Base-by-base conservation (phyloP, 2,888 invertebrate genomes). In the Lepas anatifera region DNA sequence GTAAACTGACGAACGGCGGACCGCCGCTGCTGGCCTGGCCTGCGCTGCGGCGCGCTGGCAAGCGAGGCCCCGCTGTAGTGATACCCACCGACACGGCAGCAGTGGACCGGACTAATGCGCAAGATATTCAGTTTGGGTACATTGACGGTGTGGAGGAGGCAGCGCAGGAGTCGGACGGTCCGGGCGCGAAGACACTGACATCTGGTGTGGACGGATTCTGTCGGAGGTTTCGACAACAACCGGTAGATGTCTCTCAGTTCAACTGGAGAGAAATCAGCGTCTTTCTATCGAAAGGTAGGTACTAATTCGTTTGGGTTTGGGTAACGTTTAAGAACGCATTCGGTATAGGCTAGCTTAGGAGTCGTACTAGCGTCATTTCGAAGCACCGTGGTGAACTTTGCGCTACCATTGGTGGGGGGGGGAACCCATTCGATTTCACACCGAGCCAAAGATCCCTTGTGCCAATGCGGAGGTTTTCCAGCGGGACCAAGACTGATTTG, bases 171-270 rank as follows among this genome's bases (percentile, higher is more conserved):
- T 29, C 52, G 52, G 13, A n/a, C 48, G 18, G 46, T 4, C 25
- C 50, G 7, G 52, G 27, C 48, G 22, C 29, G 16, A 52, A 52
- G 32, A 10, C 52, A 18, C 29, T 32, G 52, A 29, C 52, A 32
- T 18, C 52, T 32, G 52, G 52, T 18, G 52, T 52, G 29, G 52
- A 52, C 52, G 32, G 29, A 16, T 52, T 52, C 29, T 52, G 52
- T 18, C 52, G 52, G 6, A 13, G 52, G 52, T 52, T 52, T 32
- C 52, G 52, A 6, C 16, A 29, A 18, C 52, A 52, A 32, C 52
- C 52, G 18, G 52, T 52, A 32, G 52, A 52, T 32, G 52, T 52
- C 29, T 52, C 52, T 32, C 52, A 52, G 52, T 52, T 52, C 52
- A 52, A 52, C 52, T 52, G 52, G 52, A 52, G 16, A 32, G 52